Evolutionary conservation across 2,888 invertebrate species (phyloP).

Genomic region (Agrilus cyanescens): DNA sequence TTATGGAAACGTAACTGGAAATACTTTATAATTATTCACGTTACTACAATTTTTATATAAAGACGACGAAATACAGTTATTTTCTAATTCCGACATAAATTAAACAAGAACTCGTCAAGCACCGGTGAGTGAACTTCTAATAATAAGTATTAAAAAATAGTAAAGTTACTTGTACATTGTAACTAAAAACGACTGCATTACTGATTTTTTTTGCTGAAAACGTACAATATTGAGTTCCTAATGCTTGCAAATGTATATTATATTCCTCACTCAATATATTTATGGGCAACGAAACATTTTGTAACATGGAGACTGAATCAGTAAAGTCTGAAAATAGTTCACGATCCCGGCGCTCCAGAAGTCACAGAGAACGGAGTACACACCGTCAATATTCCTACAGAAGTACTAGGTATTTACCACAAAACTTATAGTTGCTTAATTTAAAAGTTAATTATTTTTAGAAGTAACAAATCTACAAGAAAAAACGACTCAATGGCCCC

Average conservation of each 20-base stretch:
- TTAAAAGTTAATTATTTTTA: conserved; percentile 26
- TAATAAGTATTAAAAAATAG: too few relatives aligned
- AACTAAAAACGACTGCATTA: too few relatives aligned
- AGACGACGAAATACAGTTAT: too few relatives aligned
- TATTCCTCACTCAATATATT: conserved; percentile 7
- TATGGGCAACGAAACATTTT: conserved; percentile 39
- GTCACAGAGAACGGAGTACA: conserved; percentile 43
- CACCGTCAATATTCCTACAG: conserved; percentile 55
- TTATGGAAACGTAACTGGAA: too few relatives aligned
- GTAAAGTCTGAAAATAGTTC: conserved; percentile 86
- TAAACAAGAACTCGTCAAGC: conserved; percentile 20
- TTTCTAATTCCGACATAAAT: too few relatives aligned
- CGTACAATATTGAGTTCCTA: too few relatives aligned
- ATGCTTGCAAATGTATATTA: too few relatives aligned
- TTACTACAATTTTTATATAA: too few relatives aligned
- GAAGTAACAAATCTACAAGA: conserved; percentile 51
- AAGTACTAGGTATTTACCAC: conserved; percentile 46
- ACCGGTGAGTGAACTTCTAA: conserved; percentile 4
- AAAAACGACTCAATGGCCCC: conserved; percentile 66
- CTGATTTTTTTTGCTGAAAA: too few relatives aligned
- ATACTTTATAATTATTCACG: too few relatives aligned
- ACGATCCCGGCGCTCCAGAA: conserved; percentile 59
- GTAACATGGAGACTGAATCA: conserved; percentile 85
- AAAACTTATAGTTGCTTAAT: conserved; percentile 4
- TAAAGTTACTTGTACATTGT: too few relatives aligned